Evolutionary conservation across 2,888 invertebrate genomes (phyloP), one percentile per base, ranked within the genome.

Genomic region (Xestia sexstrigata): DNA sequence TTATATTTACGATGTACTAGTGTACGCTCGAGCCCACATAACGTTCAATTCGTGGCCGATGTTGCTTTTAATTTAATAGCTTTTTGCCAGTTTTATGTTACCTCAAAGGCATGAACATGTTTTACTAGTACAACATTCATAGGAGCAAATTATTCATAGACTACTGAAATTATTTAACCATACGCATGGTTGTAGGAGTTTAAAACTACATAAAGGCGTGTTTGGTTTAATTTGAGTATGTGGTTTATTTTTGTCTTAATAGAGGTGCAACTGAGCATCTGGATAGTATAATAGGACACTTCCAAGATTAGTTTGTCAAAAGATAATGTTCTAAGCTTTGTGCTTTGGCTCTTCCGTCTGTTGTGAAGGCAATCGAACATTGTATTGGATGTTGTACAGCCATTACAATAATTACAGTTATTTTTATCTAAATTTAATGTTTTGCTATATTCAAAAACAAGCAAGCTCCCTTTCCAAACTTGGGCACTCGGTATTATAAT

Each of bases 21-120:
- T 73, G 68, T 86, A 77, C 78, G 69, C 65, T 78, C 78, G 58
- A 65, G 71, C 87, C 85, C 89, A 88, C 88, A 80, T 84, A 76
- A 85, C 70, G 79, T 89, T 84, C 71, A 86, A 86, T 87, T 84
- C 78, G 85, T 88, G 87, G 86, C 84, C 85, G 75, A 79, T 76
- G 86, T 85, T 84, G 88, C 88, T 90, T 89, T 89, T 80, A 88
- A 81, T 86, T 91, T 91, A 86, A 90, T 88, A 81, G 84, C 85
- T 84, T 85, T 83, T 72, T 70, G 79, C 85, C 75, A 67, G 85
- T 85, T 91, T 91, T 89, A 90, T 88, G 89, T 87, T 74, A 86
- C 87, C 83, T 84, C 83, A 87, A 88, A 81, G 83, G 70, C 81
- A 88, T 87, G 82, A 83, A 88, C 80, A 76, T 72, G 70, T 85